phyloP scores from a whole-genome alignment of 2,888 invertebrate species.

The Drosophila nr. fundita region DNA sequence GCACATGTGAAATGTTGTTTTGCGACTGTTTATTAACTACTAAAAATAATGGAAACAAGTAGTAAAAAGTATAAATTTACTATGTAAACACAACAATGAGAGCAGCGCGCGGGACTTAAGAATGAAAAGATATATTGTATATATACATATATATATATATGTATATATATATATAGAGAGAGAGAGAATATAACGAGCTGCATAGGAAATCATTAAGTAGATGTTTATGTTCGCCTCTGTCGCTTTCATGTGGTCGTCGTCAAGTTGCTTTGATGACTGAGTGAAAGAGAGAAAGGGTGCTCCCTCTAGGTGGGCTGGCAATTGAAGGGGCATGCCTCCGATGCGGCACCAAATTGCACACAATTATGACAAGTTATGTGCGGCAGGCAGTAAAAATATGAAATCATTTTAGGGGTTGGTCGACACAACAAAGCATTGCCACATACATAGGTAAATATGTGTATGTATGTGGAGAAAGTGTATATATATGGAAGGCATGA shows the following conservation, averaged over 20 bases:
- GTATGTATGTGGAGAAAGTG: conserved; percentile 17
- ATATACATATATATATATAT: conserved; percentile 22
- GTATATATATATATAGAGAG: conserved; percentile 18
- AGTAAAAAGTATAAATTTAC: conserved; percentile 81
- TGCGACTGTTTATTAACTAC: conserved; percentile 75
- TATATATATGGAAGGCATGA: conserved; percentile 7
- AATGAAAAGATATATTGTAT: conserved; percentile 46
- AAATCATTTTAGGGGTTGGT: conserved; percentile 52
- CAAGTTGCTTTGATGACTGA: conserved; percentile 62
- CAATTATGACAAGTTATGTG: conserved; percentile 64
- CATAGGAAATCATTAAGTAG: conserved; percentile 78
- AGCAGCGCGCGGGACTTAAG: conserved; percentile 57
- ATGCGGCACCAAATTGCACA: conserved; percentile 75
- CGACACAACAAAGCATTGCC: conserved; percentile 21
- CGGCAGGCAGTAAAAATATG: conserved; percentile 61
- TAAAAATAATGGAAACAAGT: conserved; percentile 80
- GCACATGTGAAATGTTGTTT: conserved; percentile 64
- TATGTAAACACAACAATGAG: conserved; percentile 77
- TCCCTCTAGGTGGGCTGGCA: conserved; percentile 16
- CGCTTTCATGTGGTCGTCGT: conserved; percentile 77
- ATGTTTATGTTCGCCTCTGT: conserved; percentile 70
- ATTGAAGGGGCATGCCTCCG: conserved; percentile 59
- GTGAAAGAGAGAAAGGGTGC: conserved; percentile 2
- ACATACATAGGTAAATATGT: conserved; percentile 9
- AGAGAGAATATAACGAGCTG: conserved; percentile 27